phyloP scores from a whole-genome alignment of 2,888 invertebrate species.

The Falcaria lacertinaria region DNA sequence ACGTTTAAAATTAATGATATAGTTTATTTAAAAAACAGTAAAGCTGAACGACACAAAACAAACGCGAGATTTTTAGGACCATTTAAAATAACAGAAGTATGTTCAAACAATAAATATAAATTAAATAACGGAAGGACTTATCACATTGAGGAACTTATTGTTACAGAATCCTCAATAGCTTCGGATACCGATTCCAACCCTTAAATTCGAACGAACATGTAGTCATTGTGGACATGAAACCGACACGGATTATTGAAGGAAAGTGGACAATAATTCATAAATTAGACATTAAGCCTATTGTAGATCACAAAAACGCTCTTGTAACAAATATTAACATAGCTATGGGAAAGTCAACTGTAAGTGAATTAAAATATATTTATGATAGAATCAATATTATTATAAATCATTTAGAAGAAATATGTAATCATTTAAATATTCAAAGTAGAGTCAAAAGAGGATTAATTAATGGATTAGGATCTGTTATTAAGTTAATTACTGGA shows the following conservation, averaged over 20 bases:
- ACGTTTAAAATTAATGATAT: neutral
- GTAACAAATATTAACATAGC: neutral
- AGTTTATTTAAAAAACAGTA: no score
- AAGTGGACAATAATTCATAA: slow-evolving; percentile 3
- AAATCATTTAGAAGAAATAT: no score
- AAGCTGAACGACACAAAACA: neutral
- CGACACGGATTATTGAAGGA: slow-evolving; percentile 2
- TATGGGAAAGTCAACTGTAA: no score
- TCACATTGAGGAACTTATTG: slow-evolving; percentile 11
- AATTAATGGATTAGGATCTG: no score
- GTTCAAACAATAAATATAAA: slow-evolving; percentile 8
- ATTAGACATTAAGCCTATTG: slow-evolving; percentile 3
- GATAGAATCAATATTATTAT: no score
- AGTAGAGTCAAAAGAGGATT: no score
- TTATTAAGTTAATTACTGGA: no score
- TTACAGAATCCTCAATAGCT: slow-evolving; percentile 7
- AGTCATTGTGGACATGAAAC: slow-evolving; percentile 4
- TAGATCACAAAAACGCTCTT: no score
- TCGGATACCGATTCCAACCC: slow-evolving; percentile 8
- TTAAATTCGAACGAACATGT: slow-evolving; percentile 6
- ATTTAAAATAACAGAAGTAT: slow-evolving; percentile 4
- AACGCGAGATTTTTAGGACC: neutral
- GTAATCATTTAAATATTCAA: no score
- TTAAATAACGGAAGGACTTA: slow-evolving; percentile 8
- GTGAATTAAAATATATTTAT: no score